Evolutionary conservation across 1,140 invertebrate genomes (phyloP), one percentile per base, ranked within the genome.

Genomic region (Zophobas morio): DNA sequence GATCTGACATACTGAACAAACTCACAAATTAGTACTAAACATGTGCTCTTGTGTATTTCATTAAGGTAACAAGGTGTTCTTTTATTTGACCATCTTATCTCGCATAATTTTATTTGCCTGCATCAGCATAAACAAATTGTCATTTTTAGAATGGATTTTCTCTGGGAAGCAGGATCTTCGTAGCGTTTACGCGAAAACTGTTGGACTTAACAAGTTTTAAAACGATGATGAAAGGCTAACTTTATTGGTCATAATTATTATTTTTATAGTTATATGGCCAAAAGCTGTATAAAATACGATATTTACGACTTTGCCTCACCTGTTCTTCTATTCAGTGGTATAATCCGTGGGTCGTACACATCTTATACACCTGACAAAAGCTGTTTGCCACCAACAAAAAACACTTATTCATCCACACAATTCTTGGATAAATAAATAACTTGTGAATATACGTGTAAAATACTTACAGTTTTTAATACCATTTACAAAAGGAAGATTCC

Each of bases 1-100:
- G 79, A 82, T 82, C 81, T 82, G 79, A 79, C 73, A 74, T 72
- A 79, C 78, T 79, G 79, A 81, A 82, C 81, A 82, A 80, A 82
- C 79, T 79, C 81, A 82, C 81, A 82, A 82, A 82, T 82, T 82
- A 81, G 79, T 49, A 75, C 56, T 75, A 76, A 76, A 76, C 75
- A 70, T 76, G 75, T 70, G 73, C 73, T 57, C 53, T 57, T 54
- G 53, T 75, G 73, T 75, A 75, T 75, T 60, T 75, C 73, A 75
- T 75, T 60, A 75, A 56, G 47, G 36, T 75, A 66, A 75, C 73
- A 75, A 75, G 73, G 73, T 75, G 73, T 75, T 75, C 53, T 57
- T 49, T 71, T 47, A 49, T 71, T 20, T 37, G 54, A 35, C 54
- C 56, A 60, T 35, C 56, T 60, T 60, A 60, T 66, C 60, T 66